Evolutionary conservation across 2,797 vertebrate species (phyloP), one percentile per base, ranked within the genome.

Genomic region (Sebastes miniatus): DNA sequence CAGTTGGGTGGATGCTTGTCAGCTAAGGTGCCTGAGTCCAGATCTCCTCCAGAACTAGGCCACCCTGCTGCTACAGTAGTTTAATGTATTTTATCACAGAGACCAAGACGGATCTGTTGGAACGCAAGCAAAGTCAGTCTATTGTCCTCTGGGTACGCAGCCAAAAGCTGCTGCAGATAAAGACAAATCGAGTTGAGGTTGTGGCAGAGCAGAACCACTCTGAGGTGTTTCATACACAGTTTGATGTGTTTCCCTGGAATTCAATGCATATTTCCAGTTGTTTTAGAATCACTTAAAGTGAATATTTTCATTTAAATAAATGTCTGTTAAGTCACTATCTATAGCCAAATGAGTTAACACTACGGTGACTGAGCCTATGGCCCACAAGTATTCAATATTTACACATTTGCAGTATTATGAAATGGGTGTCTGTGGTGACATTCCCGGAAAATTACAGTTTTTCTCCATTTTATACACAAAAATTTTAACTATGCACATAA

Each of bases 121-220:
- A 87, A 73, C 50, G 70, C 72, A 61, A 69, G 61, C 71, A 77
- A 65, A 67, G 73, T 75, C 32, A 22, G 63, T 5, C 61, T 22
- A 8, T 62, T 78, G 66, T 83, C 69, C 80, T 90, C 70, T 71
- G 73, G 79, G 76, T 79, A 11, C 6, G 10, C 36, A 66, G 64
- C 71, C 62, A 81, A 78, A 65, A 3, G 39, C 73, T 76, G 72
- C 79, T 73, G 65, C 8, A 63, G 73, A 74, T 67, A 13, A 79
- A 81, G 68, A 74, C 56, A 79, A 85, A 79, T 68, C 34, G 56
- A 75, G n/a, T 63, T 57, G 27, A 81, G 24, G 36, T 39, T 69
- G 64, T 22, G 29, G 50, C 63, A 69, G 69, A 72, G 27, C 57
- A 76, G 67, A 67, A 43, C 54, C 62, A 58, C 34, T 69, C 29